Evolutionary conservation across 2,797 vertebrate species (phyloP).

Genomic region (Oryzias sinensis): DNA sequence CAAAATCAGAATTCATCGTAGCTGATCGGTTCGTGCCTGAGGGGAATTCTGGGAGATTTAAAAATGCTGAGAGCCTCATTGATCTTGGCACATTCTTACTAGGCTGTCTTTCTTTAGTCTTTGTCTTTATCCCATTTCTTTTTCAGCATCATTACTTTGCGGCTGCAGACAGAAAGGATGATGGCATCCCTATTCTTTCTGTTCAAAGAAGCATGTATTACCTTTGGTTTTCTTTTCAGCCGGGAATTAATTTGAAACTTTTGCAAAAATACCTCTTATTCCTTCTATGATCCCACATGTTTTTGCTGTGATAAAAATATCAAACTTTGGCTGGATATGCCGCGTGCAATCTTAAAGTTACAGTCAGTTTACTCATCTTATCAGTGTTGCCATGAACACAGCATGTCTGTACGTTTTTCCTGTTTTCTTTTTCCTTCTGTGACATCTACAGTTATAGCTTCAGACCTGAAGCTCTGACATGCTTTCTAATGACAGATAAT

Average conservation of each 20-base stretch:
- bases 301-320: constrained; percentile 22
- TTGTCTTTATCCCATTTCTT: constrained; percentile 68
- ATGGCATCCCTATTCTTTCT: constrained; percentile 51
- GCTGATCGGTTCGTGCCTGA: constrained; percentile 60
- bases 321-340: constrained; percentile 1
- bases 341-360: background rate
- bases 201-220: constrained; percentile 65
- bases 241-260: constrained; percentile 39
- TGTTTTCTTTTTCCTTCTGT: background rate
- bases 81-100: constrained; percentile 63
- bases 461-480: constrained; percentile 82
- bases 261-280: constrained; percentile 38
- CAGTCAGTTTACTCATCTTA: constrained; percentile 30
- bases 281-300: constrained; percentile 36
- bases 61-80: constrained; percentile 72
- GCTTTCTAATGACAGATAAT: constrained; percentile 95
- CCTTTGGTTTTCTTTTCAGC: constrained; percentile 47
- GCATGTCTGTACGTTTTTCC: constrained; percentile 24
- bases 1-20: constrained; percentile 63
- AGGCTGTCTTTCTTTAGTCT: constrained; percentile 66
- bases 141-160: constrained; percentile 55
- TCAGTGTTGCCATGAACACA: constrained; percentile 41
- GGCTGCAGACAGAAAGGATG: constrained; percentile 64
- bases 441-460: constrained; percentile 61
- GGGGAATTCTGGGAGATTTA: constrained; percentile 70